These are phyloP conservation scores for Spea multiplicata DNA, from an alignment of 2,113 vertebrate species.

Conservation along the genomic window DNA sequence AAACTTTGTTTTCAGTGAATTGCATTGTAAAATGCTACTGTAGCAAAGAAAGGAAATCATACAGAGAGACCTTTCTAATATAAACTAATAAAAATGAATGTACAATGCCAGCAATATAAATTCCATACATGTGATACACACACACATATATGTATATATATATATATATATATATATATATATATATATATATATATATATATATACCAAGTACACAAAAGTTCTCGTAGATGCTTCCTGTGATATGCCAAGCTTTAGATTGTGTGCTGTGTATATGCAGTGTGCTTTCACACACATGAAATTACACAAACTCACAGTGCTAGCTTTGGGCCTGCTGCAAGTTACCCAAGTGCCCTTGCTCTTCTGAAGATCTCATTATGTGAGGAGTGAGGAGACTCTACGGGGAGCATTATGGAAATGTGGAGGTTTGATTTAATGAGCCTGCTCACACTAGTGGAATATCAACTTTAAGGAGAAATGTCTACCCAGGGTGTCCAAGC, in stretches of 20 bases:
- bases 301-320: not conserved
- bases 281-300: not conserved
- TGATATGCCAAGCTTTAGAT: not conserved
- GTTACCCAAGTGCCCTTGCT: constrained; percentile 85
- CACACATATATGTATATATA: constrained; percentile 7
- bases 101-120: not conserved
- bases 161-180: constrained; percentile 2
- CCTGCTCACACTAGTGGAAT: constrained; percentile 84
- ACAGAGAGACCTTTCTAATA: not conserved
- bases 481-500: constrained; percentile 79
- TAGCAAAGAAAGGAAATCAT: too few species aligned
- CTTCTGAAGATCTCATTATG: constrained; percentile 88
- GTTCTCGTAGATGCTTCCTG: not conserved
- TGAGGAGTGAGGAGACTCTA: constrained; percentile 84
- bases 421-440: constrained; percentile 93
- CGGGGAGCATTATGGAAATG: constrained; percentile 93
- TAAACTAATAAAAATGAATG: constrained; percentile 6
- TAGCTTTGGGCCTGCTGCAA: constrained; percentile 70
- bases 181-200: constrained; percentile 13
- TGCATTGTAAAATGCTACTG: too few species aligned
- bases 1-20: not conserved
- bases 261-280: not conserved
- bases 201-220: not conserved
- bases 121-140: not conserved
- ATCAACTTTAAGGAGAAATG: constrained; percentile 82